These are phyloP conservation scores for Ophion costatus DNA, from an alignment of 2,888 invertebrate species.

Conservation along the genomic window DNA sequence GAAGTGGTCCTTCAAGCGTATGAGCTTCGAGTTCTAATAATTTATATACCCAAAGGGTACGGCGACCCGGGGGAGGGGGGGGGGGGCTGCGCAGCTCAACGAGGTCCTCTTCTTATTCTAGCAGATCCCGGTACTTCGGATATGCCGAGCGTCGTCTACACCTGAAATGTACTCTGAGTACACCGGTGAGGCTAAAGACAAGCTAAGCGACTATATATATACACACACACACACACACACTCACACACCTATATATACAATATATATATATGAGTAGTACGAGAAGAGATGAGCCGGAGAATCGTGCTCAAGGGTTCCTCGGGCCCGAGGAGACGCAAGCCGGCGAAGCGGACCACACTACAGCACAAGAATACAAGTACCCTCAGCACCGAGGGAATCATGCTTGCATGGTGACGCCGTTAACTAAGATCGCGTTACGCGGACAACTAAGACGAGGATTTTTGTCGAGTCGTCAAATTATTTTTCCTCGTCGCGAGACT, in stretches of 20 bases:
- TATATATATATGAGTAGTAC: slow-evolving; percentile 29
- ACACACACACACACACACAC: slow-evolving; percentile 5
- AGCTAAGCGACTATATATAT: slow-evolving; percentile 62
- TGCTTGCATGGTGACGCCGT: slow-evolving; percentile 69
- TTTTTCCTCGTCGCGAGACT: background rate
- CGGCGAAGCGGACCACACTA: slow-evolving; percentile 35
- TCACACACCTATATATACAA: background rate
- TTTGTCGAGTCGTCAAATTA: slow-evolving; percentile 66
- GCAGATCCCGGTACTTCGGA: slow-evolving; percentile 21
- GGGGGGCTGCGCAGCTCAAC: slow-evolving; percentile 67
- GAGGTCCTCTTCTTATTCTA: slow-evolving; percentile 42
- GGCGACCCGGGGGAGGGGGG: slow-evolving; percentile 1
- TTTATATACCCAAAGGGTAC: slow-evolving; percentile 79
- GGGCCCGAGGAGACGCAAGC: slow-evolving; percentile 44
- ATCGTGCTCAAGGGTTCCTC: slow-evolving; percentile 78
- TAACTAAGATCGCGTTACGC: slow-evolving; percentile 43
- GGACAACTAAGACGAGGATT: slow-evolving; percentile 3
- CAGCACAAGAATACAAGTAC: slow-evolving; percentile 72
- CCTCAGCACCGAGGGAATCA: slow-evolving; percentile 72
- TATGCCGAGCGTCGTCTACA: slow-evolving; percentile 48
- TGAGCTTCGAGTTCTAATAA: slow-evolving; percentile 76
- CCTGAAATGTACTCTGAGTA: slow-evolving; percentile 71
- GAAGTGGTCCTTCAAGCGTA: slow-evolving; percentile 78
- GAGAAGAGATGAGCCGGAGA: slow-evolving; percentile 68
- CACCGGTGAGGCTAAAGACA: slow-evolving; percentile 70